These are phyloP conservation scores for Chionodraco myersi DNA, from an alignment of 2,113 vertebrate species.

Conservation along the genomic window DNA sequence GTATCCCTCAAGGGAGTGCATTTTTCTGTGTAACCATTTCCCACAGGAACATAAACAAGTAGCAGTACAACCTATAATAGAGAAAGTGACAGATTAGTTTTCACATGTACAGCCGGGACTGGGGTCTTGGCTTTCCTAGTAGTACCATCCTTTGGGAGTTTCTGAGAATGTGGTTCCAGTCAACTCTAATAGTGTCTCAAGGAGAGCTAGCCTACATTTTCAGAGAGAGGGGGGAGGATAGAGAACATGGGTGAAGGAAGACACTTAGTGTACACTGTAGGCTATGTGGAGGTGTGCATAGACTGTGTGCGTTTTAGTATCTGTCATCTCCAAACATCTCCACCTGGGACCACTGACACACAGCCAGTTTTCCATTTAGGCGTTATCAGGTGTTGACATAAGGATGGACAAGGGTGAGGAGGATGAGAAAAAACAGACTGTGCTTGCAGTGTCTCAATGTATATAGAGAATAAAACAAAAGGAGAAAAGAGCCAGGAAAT, in stretches of 20 bases:
- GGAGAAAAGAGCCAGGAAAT: neutral
- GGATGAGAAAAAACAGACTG: conserved; percentile 9
- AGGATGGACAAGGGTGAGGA: neutral
- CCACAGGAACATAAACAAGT: conserved; percentile 6
- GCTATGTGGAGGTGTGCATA: neutral
- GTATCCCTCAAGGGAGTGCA: neutral
- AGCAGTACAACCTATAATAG: neutral
- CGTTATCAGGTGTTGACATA: conserved; percentile 12
- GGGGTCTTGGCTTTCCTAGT: conserved; percentile 35
- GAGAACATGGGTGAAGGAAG: neutral
- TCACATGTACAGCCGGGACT: conserved; percentile 13
- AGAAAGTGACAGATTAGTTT: conserved; percentile 35
- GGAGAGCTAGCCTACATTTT: conserved; percentile 59
- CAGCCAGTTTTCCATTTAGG: neutral
- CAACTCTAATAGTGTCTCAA: conserved; percentile 53
- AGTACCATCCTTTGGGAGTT: conserved; percentile 40
- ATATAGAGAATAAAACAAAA: neutral
- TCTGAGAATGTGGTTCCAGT: conserved; percentile 44
- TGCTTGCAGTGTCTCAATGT: conserved; percentile 4
- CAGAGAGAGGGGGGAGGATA: neutral
- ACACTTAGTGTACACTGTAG: neutral
- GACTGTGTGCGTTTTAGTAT: neutral
- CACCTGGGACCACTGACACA: neutral
- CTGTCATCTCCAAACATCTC: neutral
- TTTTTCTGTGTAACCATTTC: conserved; percentile 23